Conservation (phyloP, 2,797 vertebrate species). For the Euthynnus affinis region DNA sequence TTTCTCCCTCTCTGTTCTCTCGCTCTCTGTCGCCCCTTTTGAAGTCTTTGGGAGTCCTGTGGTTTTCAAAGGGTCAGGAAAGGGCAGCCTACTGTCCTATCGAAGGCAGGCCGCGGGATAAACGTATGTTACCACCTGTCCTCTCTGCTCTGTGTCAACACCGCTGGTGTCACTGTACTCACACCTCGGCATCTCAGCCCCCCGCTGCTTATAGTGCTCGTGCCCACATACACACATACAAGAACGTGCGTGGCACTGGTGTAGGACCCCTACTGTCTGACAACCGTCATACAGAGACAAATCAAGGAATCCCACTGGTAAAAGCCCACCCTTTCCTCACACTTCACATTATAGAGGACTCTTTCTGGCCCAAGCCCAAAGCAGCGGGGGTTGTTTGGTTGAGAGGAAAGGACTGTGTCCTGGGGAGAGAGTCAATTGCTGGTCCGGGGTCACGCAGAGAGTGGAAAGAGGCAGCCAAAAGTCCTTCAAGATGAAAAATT, state of each 20-base stretch:
- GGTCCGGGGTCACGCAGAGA: conserved; percentile 75
- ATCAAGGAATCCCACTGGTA: conserved; percentile 68
- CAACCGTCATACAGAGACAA: conserved; percentile 66
- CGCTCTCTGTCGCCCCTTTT: conserved; percentile 65
- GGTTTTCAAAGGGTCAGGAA: conserved; percentile 79
- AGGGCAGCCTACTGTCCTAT: conserved; percentile 75
- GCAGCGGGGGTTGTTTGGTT: conserved; percentile 72
- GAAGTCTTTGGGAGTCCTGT: conserved; percentile 72
- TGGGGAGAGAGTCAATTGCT: conserved; percentile 78
- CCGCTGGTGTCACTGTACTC: conserved; percentile 71
- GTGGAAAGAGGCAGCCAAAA: conserved; percentile 54
- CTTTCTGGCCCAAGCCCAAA: conserved; percentile 48
- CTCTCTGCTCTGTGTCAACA: conserved; percentile 74
- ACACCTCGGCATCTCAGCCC: conserved; percentile 57
- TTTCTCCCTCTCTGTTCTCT: conserved; percentile 61
- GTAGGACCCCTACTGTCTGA: conserved; percentile 70
- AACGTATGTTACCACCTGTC: conserved; percentile 76
- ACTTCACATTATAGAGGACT: conserved; percentile 64
- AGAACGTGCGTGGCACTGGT: conserved; percentile 32
- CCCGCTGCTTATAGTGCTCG: conserved; percentile 23
- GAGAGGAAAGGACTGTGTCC: conserved; percentile 70
- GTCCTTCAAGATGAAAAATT: conserved; percentile 73
- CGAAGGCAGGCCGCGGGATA: conserved; percentile 58
- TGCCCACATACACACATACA: conserved; percentile 49
- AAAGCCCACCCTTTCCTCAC: conserved; percentile 71